Evolutionary conservation across 1,140 invertebrate species (phyloP).

Genomic region (Armadillidium nasatum): DNA sequence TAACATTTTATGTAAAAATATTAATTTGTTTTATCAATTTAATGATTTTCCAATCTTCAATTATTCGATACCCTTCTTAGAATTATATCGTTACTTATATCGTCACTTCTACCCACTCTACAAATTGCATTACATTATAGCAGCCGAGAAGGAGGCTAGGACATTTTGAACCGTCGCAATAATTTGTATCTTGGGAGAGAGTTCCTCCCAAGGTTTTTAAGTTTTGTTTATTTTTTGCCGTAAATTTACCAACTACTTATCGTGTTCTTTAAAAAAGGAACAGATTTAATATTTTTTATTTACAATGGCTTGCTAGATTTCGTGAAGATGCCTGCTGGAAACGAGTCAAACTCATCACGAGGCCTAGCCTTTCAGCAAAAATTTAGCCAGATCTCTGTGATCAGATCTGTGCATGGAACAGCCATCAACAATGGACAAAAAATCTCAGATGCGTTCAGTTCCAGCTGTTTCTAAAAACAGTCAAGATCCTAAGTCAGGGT

Average conservation of each 20-base stretch:
- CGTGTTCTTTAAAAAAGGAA: neutral
- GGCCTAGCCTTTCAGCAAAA: neutral
- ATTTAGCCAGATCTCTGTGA: neutral
- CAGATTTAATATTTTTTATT: neutral
- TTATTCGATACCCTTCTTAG: no score
- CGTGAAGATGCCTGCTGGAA: neutral
- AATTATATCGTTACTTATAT: no score
- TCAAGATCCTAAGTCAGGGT: neutral
- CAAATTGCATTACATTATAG: no score
- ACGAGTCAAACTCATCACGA: neutral
- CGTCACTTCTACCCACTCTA: no score
- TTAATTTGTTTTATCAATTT: no score
- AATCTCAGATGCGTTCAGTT: neutral
- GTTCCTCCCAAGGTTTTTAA: neutral
- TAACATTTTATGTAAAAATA: no score
- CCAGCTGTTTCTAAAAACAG: neutral
- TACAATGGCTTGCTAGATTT: slow-evolving; percentile 1
- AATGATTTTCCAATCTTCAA: no score
- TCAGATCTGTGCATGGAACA: slow-evolving; percentile 8
- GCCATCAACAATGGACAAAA: neutral
- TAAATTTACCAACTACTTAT: neutral
- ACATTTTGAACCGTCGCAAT: no score
- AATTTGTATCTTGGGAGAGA: neutral
- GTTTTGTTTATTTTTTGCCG: neutral
- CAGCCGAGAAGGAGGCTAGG: no score